Evolutionary conservation across 2,888 invertebrate genomes (phyloP).

Genomic region (Amphimallon solstitiale): DNA sequence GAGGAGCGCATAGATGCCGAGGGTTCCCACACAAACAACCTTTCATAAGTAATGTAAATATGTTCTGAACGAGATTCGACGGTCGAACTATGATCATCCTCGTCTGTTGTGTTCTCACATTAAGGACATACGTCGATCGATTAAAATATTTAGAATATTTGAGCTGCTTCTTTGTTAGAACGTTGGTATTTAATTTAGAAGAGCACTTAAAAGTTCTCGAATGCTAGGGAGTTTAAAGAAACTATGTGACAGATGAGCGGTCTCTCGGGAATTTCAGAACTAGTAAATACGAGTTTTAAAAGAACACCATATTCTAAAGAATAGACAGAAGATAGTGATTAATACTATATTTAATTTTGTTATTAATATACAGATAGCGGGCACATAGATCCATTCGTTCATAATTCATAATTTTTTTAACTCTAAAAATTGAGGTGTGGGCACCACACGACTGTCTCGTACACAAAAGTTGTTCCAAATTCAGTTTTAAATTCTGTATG

Average conservation of each 20-base stretch:
- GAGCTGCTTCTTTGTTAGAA: conserved; percentile 1
- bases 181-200: conserved; percentile 2
- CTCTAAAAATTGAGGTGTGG: too few species aligned
- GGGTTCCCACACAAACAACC: conserved; percentile 16
- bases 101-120: conserved; percentile 7
- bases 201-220: conserved; percentile 8
- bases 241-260: background rate
- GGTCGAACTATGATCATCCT: background rate
- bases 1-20: background rate
- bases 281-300: too few species aligned
- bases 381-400: too few species aligned
- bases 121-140: conserved; percentile 9
- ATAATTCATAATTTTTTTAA: too few species aligned
- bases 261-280: conserved; percentile 1
- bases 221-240: background rate
- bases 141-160: conserved; percentile 16
- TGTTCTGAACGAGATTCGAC: conserved; percentile 1
- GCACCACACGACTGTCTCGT: too few species aligned
- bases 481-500: too few species aligned
- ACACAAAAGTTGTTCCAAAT: too few species aligned
- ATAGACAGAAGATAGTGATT: too few species aligned
- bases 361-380: too few species aligned
- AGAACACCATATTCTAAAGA: too few species aligned
- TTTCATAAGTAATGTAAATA: conserved; percentile 1
- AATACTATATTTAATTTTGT: too few species aligned